A percentile compares a stretch with the other conserved stretches of the same genome.
Conservation (phyloP, 2,797 vertebrate genomes). For the Tarsius wallacei region DNA sequence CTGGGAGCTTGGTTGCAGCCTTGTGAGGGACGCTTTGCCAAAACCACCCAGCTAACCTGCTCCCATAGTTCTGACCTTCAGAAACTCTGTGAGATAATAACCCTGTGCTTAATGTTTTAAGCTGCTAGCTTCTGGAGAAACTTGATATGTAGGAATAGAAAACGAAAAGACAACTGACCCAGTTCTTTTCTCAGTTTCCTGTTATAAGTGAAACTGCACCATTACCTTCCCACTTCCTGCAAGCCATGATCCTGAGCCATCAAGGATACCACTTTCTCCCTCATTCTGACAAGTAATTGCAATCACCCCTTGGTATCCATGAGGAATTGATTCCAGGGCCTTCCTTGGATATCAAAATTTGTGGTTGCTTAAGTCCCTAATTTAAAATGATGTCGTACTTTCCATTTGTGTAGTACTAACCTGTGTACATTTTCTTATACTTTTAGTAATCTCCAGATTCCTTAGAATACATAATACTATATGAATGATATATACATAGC, state of each 20-base stretch:
- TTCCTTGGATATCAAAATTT: not conserved
- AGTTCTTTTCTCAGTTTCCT: not conserved
- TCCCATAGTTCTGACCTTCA: not conserved
- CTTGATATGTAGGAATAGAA: not conserved
- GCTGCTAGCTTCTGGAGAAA: not conserved
- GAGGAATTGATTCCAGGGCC: not conserved
- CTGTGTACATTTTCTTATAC: not conserved
- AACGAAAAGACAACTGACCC: not conserved
- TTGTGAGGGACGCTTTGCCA: not conserved
- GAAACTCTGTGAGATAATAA: not conserved
- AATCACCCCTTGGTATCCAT: not conserved
- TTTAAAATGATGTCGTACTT: no score
- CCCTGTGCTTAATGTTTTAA: not conserved
- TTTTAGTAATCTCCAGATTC: not conserved
- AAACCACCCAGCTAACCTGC: not conserved
- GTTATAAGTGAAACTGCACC: not conserved
- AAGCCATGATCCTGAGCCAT: not conserved
- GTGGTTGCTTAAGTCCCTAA: not conserved
- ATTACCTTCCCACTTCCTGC: not conserved
- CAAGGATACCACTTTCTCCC: not conserved
- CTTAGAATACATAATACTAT: not conserved
- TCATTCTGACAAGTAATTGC: not conserved
- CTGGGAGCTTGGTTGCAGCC: not conserved
- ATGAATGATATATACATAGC: not conserved
- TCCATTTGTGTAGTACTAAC: not conserved